Percentiles rank a stretch among this genome's conserved stretches.
Conservation (phyloP, 1,140 invertebrate genomes). For the Metopolophium dirhodum region DNA sequence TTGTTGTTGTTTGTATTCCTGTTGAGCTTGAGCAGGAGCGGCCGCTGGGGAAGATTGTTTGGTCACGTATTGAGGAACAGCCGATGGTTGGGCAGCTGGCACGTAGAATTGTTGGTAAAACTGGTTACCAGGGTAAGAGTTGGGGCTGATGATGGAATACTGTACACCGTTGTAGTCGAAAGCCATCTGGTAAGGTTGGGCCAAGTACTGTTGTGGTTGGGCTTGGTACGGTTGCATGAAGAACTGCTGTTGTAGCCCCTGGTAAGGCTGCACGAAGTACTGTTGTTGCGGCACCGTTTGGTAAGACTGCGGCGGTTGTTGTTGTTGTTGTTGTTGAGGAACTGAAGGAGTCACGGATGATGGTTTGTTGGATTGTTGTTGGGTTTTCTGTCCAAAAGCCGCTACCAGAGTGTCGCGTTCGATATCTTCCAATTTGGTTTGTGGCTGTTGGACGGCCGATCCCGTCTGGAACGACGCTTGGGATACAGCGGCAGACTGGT, state of each 20-base stretch:
- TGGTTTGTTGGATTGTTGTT: neutral
- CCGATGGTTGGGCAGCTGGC: neutral
- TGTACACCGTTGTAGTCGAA: conserved; percentile 35
- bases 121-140: neutral
- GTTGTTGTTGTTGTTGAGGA: neutral
- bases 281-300: neutral
- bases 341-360: neutral
- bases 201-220: conserved; percentile 23
- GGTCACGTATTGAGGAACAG: conserved; percentile 44
- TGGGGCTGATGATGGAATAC: conserved; percentile 30
- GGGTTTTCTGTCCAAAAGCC: neutral
- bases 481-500: neutral
- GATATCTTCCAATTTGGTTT: conserved; percentile 43
- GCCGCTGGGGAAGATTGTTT: conserved; percentile 14
- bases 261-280: neutral
- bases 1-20: conserved; percentile 14
- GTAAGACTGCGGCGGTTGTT: neutral
- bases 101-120: conserved; percentile 38
- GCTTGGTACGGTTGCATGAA: conserved; percentile 28
- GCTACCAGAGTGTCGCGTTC: conserved; percentile 21
- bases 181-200: conserved; percentile 11
- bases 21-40: neutral
- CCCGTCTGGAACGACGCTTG: conserved; percentile 14
- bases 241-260: neutral
- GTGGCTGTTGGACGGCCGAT: conserved; percentile 15